These are phyloP conservation scores for Deilephila elpenor DNA, from an alignment of 2,888 invertebrate species.

Conservation along the genomic window DNA sequence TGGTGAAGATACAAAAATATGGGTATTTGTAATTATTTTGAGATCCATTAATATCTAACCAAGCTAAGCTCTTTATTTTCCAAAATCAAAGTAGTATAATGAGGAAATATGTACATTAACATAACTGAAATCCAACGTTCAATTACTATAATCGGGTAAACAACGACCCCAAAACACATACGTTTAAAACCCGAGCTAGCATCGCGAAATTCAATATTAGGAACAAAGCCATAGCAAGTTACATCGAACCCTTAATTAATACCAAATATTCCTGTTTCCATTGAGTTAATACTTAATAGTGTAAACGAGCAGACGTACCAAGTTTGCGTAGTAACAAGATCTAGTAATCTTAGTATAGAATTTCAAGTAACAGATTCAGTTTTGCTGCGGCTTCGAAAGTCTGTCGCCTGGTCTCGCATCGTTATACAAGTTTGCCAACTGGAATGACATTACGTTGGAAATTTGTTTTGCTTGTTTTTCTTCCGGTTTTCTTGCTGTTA, in stretches of 20 bases:
- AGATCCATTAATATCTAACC: too few relatives aligned
- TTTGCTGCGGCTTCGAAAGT: constrained; percentile 23
- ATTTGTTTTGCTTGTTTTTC: not conserved
- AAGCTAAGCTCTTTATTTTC: too few relatives aligned
- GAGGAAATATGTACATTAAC: too few relatives aligned
- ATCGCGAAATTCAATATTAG: not conserved
- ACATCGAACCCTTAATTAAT: constrained; percentile 2
- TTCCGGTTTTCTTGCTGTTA: not conserved
- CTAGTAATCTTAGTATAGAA: constrained; percentile 23
- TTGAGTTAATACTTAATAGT: not conserved
- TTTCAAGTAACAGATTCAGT: constrained; percentile 21
- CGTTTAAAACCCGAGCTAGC: not conserved
- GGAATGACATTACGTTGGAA: constrained; percentile 1
- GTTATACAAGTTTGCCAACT: not conserved
- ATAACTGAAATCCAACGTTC: too few relatives aligned
- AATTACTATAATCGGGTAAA: too few relatives aligned
- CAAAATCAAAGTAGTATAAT: too few relatives aligned
- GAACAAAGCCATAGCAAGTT: not conserved
- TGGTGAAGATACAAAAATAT: too few relatives aligned
- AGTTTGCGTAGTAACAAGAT: constrained; percentile 26
- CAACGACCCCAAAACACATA: too few relatives aligned
- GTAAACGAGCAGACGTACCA: constrained; percentile 3
- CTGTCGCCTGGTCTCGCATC: not conserved
- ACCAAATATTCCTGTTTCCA: not conserved
- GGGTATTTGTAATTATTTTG: too few relatives aligned